phyloP scores from a whole-genome alignment of 1,140 invertebrate species.

The Dinothrombium tinctorium region DNA sequence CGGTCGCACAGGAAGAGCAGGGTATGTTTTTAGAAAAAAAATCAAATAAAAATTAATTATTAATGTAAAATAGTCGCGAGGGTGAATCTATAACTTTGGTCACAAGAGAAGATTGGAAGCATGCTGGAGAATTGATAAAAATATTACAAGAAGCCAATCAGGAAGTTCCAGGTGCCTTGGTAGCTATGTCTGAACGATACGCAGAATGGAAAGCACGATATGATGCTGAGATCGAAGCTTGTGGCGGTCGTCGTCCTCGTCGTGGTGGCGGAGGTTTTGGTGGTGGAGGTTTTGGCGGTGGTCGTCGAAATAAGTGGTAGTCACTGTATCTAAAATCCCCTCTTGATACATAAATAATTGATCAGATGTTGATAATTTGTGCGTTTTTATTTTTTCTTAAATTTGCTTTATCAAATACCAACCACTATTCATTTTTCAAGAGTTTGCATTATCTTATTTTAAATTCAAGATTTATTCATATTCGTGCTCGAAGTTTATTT shows the following conservation, averaged over 20 bases:
- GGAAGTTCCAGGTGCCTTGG: constrained; percentile 41
- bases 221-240: constrained; percentile 19
- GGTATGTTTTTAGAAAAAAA: constrained; percentile 21
- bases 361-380: no score
- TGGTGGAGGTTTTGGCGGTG: no score
- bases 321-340: no score
- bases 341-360: no score
- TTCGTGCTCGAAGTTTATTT: no score
- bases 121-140: constrained; percentile 51
- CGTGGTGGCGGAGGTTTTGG: constrained; percentile 19
- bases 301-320: no score
- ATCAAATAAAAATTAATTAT: not conserved
- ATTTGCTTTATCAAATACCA: no score
- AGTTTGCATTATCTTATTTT: no score
- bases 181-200: constrained; percentile 40
- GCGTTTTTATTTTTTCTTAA: no score
- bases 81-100: constrained; percentile 37
- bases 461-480: no score
- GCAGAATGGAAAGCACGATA: constrained; percentile 31
- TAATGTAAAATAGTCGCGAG: constrained; percentile 25
- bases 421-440: no score
- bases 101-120: constrained; percentile 47
- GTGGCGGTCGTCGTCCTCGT: constrained; percentile 19
- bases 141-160: constrained; percentile 40
- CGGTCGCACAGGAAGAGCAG: constrained; percentile 64